Conservation (phyloP, 2,113 vertebrate genomes). For the Cephalopholis sonnerati region DNA sequence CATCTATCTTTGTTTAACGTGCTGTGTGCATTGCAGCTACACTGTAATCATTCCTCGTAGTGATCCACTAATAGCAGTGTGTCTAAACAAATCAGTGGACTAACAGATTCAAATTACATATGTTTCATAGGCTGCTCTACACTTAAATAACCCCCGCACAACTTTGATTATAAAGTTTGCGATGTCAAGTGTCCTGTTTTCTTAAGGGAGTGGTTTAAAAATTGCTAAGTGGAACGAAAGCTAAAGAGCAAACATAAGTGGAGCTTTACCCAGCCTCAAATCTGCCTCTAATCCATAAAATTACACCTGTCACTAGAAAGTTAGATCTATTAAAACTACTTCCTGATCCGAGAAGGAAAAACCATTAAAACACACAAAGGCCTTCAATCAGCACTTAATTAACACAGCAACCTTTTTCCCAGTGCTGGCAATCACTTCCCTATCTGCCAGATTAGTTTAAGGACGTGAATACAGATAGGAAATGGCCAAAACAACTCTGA, state of each 20-base stretch:
- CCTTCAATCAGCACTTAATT: conserved; percentile 85
- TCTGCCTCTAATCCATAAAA: conserved; percentile 87
- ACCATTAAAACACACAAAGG: conserved; percentile 80
- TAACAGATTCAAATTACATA: conserved; percentile 56
- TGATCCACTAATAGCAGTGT: conserved; percentile 54
- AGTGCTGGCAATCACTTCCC: conserved; percentile 67
- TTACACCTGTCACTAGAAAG: conserved; percentile 89
- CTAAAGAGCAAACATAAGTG: conserved; percentile 69
- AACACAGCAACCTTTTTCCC: conserved; percentile 77
- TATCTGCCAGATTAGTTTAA: conserved; percentile 84
- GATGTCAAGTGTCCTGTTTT: conserved; percentile 56
- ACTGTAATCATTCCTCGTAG: conserved; percentile 51
- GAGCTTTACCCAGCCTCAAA: conserved; percentile 63
- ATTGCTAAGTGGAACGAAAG: conserved; percentile 65
- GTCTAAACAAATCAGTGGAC: conserved; percentile 53
- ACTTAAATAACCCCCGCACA: conserved; percentile 58
- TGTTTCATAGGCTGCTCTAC: conserved; percentile 39
- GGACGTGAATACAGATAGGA: conserved; percentile 76
- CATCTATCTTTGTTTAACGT: conserved; percentile 42
- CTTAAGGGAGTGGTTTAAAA: conserved; percentile 54
- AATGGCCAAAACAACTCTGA: conserved; percentile 74
- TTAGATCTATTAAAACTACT: conserved; percentile 86
- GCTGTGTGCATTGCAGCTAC: conserved; percentile 32
- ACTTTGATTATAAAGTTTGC: conserved; percentile 65
- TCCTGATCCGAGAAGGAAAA: conserved; percentile 84